phyloP scores from a whole-genome alignment of 2,113 vertebrate species.

The Argyrosomus japonicus region DNA sequence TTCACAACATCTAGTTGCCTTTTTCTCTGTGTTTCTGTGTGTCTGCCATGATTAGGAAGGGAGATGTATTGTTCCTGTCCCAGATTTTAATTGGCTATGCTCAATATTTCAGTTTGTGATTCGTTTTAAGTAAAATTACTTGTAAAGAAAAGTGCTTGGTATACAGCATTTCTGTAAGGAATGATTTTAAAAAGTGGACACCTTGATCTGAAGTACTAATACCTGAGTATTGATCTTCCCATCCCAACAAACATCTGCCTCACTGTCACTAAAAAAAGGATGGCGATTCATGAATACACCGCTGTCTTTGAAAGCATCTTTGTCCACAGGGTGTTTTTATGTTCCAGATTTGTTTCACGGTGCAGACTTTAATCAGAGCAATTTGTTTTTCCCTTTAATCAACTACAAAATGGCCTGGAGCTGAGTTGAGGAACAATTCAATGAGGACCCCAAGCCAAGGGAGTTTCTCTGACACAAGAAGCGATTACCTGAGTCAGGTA shows the following conservation, averaged over 20 bases:
- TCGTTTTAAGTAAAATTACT: not conserved
- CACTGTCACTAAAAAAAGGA: not conserved
- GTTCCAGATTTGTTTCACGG: not conserved
- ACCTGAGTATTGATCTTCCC: not conserved
- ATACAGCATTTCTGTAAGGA: not conserved
- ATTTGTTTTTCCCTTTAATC: conserved; percentile 29
- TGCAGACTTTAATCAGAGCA: not conserved
- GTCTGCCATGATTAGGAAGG: not conserved
- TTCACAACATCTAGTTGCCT: not conserved
- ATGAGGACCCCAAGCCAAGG: not conserved
- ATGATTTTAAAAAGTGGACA: not conserved
- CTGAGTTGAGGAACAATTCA: conserved; percentile 16
- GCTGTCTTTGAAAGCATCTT: conserved; percentile 5
- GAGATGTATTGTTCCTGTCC: not conserved
- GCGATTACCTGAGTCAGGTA: conserved; percentile 34
- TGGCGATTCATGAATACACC: not conserved
- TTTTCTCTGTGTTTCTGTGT: not conserved
- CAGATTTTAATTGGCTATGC: not conserved
- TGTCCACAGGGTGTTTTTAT: not conserved
- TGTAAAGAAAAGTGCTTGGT: not conserved
- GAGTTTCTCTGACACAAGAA: conserved; percentile 35
- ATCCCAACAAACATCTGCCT: not conserved
- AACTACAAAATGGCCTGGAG: conserved; percentile 6
- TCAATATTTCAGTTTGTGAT: not conserved
- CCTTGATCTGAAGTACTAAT: not conserved